Evolutionary conservation across 2,888 invertebrate species (phyloP).

Genomic region (Axea sp.): DNA sequence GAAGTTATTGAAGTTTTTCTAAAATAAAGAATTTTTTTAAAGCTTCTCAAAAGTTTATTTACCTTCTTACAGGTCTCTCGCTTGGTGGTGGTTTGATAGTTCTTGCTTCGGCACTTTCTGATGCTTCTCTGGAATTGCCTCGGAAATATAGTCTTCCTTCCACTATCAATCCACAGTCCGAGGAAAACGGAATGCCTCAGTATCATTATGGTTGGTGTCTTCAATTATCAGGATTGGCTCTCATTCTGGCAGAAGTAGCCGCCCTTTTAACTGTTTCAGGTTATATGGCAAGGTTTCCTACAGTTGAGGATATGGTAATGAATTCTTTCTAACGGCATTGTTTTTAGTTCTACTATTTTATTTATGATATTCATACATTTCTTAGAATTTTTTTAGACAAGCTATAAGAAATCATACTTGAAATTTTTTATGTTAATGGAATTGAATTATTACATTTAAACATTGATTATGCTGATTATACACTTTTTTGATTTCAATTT

Average conservation of each 20-base stretch:
- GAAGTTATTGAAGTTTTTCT: constrained; percentile 34
- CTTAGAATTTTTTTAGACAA: no score
- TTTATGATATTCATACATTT: no score
- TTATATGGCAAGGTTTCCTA: constrained; percentile 82
- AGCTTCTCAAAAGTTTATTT: no score
- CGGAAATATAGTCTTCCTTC: constrained; percentile 73
- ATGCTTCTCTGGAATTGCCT: constrained; percentile 81
- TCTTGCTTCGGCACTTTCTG: constrained; percentile 83
- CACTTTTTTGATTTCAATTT: no score
- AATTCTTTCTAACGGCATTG: constrained; percentile 29
- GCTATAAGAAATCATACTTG: no score
- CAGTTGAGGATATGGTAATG: constrained; percentile 83
- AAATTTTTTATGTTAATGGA: no score
- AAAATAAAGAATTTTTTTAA: constrained; percentile 19
- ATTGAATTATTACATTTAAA: no score
- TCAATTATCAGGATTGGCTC: constrained; percentile 82
- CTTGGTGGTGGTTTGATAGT: constrained; percentile 83
- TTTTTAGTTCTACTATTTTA: constrained; percentile 2
- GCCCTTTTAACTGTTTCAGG: constrained; percentile 82
- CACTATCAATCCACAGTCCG: constrained; percentile 69
- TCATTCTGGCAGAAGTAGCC: constrained; percentile 82
- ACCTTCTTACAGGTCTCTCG: constrained; percentile 82
- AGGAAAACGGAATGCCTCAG: constrained; percentile 76
- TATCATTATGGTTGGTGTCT: constrained; percentile 84
- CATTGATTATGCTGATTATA: no score